These are phyloP conservation scores for Neotoma lepida DNA, from an alignment of 2,113 vertebrate genomes.

Conservation along the genomic window DNA sequence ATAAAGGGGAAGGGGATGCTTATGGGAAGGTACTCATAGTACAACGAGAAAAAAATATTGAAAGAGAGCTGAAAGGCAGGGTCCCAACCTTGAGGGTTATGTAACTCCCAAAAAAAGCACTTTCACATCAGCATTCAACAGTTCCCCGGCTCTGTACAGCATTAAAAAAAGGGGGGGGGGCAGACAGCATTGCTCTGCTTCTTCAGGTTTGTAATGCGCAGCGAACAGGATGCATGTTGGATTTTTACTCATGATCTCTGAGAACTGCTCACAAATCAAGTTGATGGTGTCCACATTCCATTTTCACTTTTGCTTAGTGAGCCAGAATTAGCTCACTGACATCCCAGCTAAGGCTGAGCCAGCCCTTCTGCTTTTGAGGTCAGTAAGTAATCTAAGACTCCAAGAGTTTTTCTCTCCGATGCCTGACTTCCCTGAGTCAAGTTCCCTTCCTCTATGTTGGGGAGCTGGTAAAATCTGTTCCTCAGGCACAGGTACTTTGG, in stretches of 20 bases:
- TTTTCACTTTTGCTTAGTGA: conserved; percentile 24
- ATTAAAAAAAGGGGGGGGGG: too few species aligned
- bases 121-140: neutral
- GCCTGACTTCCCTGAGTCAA: conserved; percentile 52
- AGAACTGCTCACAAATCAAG: neutral
- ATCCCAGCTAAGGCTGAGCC: conserved; percentile 71
- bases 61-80: neutral
- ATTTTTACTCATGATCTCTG: neutral
- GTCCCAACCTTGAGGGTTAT: neutral
- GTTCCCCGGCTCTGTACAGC: neutral
- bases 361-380: conserved; percentile 79
- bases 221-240: neutral
- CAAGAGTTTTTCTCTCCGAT: conserved; percentile 45
- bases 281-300: neutral
- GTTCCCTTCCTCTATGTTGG: conserved; percentile 57
- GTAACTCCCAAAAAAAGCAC: neutral
- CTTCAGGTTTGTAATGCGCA: neutral
- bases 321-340: conserved; percentile 59
- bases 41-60: neutral
- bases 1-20: neutral
- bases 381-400: conserved; percentile 77
- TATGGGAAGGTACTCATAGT: neutral
- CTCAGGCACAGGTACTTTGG: neutral
- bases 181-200: neutral
- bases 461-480: conserved; percentile 23